These are phyloP conservation scores for Anolis sagrei DNA, from an alignment of 2,113 vertebrate species.

Conservation along the genomic window DNA sequence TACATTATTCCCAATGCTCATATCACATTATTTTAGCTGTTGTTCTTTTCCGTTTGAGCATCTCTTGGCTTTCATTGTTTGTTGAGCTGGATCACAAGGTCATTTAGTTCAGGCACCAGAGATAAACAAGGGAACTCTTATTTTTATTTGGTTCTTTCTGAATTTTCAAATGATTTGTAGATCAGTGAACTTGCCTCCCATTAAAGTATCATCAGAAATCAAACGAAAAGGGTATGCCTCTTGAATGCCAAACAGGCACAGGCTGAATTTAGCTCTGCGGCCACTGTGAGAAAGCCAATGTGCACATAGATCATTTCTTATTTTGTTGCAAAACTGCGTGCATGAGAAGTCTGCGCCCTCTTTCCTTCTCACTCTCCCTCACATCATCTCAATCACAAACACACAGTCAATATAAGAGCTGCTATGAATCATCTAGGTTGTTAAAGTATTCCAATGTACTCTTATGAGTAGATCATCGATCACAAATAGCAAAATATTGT, in stretches of 20 bases:
- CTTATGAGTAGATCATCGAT: background rate
- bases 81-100: slow-evolving; percentile 2
- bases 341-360: background rate
- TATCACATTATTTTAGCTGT: slow-evolving; percentile 16
- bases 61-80: slow-evolving; percentile 18
- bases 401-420: background rate
- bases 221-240: background rate
- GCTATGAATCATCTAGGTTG: background rate
- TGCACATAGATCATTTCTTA: background rate
- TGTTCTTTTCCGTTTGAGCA: slow-evolving; percentile 17
- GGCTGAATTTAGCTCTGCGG: background rate
- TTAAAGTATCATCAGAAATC: slow-evolving; percentile 22
- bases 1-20: slow-evolving; percentile 25
- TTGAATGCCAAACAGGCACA: background rate
- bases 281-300: background rate
- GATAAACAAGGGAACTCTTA: background rate
- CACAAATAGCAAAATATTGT: background rate
- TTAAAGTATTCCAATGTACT: background rate
- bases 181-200: slow-evolving; percentile 2
- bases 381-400: background rate
- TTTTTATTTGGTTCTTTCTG: slow-evolving; percentile 16
- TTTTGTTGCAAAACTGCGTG: background rate
- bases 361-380: background rate
- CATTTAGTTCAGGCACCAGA: slow-evolving; percentile 7
- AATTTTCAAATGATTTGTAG: slow-evolving; percentile 19